Percentiles rank a stretch among this genome's conserved stretches.
These are phyloP conservation scores for Diploscapter pachys DNA, from an alignment of 1,140 invertebrate species.

Conservation along the genomic window DNA sequence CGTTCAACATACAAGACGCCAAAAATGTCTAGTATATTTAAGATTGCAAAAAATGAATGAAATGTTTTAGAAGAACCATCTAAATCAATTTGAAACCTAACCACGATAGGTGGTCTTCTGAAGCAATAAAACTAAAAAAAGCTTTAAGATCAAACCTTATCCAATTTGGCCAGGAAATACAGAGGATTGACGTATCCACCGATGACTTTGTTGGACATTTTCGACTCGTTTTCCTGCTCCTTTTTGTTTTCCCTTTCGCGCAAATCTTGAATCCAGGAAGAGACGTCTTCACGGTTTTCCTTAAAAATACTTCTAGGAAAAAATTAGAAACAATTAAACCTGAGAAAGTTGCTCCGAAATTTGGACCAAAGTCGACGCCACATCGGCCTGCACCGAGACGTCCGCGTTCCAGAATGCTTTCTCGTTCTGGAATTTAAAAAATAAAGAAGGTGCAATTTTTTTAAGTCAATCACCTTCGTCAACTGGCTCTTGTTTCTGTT, in stretches of 20 bases:
- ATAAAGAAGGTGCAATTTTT: no score
- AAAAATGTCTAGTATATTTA: not conserved
- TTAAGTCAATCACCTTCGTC: slow-evolving; percentile 60
- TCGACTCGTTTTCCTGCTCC: slow-evolving; percentile 64
- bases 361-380: slow-evolving; percentile 64
- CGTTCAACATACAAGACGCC: not conserved
- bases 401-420: slow-evolving; percentile 70
- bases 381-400: slow-evolving; percentile 66
- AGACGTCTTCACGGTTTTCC: slow-evolving; percentile 61
- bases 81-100: no score
- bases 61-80: no score
- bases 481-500: slow-evolving; percentile 67
- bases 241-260: slow-evolving; percentile 64
- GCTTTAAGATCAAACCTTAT: slow-evolving; percentile 59
- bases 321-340: slow-evolving; percentile 2
- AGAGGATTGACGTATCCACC: slow-evolving; percentile 67
- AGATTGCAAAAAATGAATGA: not conserved
- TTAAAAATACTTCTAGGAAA: slow-evolving; percentile 17
- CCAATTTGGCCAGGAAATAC: slow-evolving; percentile 65
- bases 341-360: slow-evolving; percentile 42
- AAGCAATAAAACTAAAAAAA: not conserved
- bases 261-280: slow-evolving; percentile 64
- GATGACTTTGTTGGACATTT: slow-evolving; percentile 62
- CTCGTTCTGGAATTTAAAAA: slow-evolving; percentile 63
- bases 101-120: no score